These are phyloP conservation scores for Chelon auratus DNA, from an alignment of 2,797 vertebrate species.

Conservation along the genomic window DNA sequence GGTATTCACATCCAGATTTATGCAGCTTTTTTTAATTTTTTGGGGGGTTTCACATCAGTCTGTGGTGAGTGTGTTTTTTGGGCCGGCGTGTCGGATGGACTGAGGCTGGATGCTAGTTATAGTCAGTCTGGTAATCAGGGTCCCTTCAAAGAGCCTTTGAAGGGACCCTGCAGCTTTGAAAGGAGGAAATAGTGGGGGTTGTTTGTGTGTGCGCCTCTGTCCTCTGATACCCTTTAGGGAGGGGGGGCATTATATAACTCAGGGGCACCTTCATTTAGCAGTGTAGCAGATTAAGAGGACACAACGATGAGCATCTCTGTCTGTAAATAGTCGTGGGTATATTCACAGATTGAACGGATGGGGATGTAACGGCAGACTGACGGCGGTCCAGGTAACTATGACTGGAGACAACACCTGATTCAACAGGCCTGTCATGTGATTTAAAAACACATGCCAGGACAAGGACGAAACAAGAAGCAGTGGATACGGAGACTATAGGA, in stretches of 20 bases:
- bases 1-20: not conserved
- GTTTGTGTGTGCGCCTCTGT: conserved; percentile 28
- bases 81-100: not conserved
- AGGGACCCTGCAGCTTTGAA: conserved; percentile 59
- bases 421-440: conserved; percentile 20
- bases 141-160: conserved; percentile 65
- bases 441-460: conserved; percentile 11
- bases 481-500: not conserved
- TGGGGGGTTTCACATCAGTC: conserved; percentile 10
- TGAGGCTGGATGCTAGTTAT: conserved; percentile 38
- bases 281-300: conserved; percentile 21
- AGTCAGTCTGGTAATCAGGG: conserved; percentile 55
- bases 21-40: too few relatives aligned
- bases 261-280: conserved; percentile 1
- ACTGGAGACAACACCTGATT: conserved; percentile 18
- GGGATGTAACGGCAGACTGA: conserved; percentile 3
- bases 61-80: conserved; percentile 1
- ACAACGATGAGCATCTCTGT: conserved; percentile 15
- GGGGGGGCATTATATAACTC: conserved; percentile 5
- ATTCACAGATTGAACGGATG: conserved; percentile 21
- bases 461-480: not conserved
- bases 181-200: conserved; percentile 41
- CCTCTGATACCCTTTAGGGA: conserved; percentile 45
- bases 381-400: conserved; percentile 19
- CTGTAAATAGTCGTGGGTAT: conserved; percentile 1